These are phyloP conservation scores for Mugil cephalus DNA, from an alignment of 2,113 vertebrate genomes.

Conservation along the genomic window DNA sequence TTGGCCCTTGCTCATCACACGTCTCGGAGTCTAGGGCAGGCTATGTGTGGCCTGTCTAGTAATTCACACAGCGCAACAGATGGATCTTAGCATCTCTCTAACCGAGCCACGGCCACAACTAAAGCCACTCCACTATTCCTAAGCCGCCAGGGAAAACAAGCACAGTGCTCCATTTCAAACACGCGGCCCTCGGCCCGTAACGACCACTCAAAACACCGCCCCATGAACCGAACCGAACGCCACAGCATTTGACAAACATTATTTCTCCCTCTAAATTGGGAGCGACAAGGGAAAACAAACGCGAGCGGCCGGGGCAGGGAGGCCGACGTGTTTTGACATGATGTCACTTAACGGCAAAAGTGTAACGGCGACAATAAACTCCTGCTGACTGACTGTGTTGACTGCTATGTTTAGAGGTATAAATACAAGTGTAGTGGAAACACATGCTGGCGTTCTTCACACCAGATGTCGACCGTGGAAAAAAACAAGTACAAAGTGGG, in stretches of 20 bases:
- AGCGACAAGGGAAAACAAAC: constrained; percentile 80
- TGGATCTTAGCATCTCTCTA: constrained; percentile 22
- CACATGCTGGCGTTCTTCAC: constrained; percentile 73
- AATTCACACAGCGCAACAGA: constrained; percentile 29
- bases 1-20: constrained; percentile 35
- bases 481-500: constrained; percentile 62
- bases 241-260: constrained; percentile 75
- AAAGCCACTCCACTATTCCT: constrained; percentile 30
- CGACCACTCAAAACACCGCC: constrained; percentile 65
- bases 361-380: constrained; percentile 78
- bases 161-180: constrained; percentile 64
- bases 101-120: constrained; percentile 18
- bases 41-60: constrained; percentile 42
- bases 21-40: constrained; percentile 25
- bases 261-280: constrained; percentile 70
- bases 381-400: constrained; percentile 68
- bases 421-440: constrained; percentile 77
- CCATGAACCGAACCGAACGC: constrained; percentile 36
- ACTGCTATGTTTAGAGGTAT: constrained; percentile 73
- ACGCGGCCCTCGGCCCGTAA: constrained; percentile 34
- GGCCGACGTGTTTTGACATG: constrained; percentile 78
- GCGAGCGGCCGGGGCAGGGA: constrained; percentile 26
- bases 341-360: constrained; percentile 78
- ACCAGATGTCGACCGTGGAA: constrained; percentile 75
- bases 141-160: constrained; percentile 70